These are phyloP conservation scores for Gallinago stenura DNA, from an alignment of 2,797 vertebrate species.

Conservation along the genomic window DNA sequence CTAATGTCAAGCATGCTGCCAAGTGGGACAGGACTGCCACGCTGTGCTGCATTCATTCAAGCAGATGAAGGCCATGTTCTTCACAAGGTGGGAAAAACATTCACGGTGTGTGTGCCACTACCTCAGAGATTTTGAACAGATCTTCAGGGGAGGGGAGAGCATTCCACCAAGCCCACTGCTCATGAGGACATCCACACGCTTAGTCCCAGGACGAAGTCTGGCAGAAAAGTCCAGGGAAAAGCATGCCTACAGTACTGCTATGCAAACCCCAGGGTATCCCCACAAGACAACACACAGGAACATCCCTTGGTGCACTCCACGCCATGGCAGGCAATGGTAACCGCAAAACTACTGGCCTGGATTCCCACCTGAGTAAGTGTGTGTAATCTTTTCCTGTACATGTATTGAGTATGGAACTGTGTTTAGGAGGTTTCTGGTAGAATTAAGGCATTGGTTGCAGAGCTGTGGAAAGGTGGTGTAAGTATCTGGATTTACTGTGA, in stretches of 20 bases:
- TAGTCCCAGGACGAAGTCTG: not conserved
- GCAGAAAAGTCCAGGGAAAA: not conserved
- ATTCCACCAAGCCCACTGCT: not conserved
- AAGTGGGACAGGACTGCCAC: not conserved
- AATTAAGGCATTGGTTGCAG: not conserved
- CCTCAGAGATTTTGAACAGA: not conserved
- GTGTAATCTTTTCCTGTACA: not conserved
- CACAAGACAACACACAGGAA: rapidly evolving
- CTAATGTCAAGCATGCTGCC: not conserved
- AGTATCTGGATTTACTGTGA: not conserved
- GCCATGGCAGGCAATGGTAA: not conserved
- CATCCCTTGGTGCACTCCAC: not conserved
- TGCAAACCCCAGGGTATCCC: not conserved
- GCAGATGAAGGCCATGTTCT: not conserved
- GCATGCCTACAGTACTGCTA: not conserved
- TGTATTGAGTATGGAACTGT: not conserved
- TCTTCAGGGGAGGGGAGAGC: not conserved
- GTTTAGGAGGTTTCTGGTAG: not conserved
- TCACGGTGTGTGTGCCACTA: not conserved
- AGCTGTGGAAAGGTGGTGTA: not conserved
- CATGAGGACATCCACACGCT: no score
- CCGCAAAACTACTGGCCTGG: not conserved
- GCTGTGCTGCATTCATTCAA: not conserved
- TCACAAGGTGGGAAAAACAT: not conserved
- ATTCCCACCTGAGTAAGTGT: not conserved